Base-by-base conservation (phyloP, 2,888 invertebrate species). In the Hypercompe scribonia region DNA sequence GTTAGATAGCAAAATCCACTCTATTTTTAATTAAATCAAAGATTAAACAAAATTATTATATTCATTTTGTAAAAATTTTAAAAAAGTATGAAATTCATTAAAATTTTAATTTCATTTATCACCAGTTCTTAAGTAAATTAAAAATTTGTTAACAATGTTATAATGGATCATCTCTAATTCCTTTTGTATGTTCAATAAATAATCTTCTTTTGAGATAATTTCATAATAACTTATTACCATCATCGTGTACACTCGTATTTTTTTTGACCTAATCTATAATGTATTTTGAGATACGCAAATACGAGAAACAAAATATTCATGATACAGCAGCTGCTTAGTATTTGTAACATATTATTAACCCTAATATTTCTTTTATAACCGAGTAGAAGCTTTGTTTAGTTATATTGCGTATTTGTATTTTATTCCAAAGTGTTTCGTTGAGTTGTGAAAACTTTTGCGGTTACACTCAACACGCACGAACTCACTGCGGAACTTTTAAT, bases 381-480 rank as follows among this genome's bases (percentile, higher is more conserved):
- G 5, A 31, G 18, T 15, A 61, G 31, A 28, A 61, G 61, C 18
- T 61, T 61, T 18, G 31, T 31, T 31, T 28, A 31, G 61, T 31
- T 15, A 31, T 61, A 61, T 4, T 61, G 18, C 28, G 31, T 61
- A 61, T 61, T 61, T 61, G 28, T 61, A 31, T 61, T 31, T 31
- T 5, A 61, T 61, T 31, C 15, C 31, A 61, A 61, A 31, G 61
- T 61, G 33, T 68, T 50, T 10, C 50, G 4, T 3, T 46, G 15
- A 67, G 50, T 18, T 71, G 74, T 76, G 79, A 75, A 81, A 85
- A 85, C 79, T 86, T 88, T 83, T 81, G 86, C 71, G 84, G 85
- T 84, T 86, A 81, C 75, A 83, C 81, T 86, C 80, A 73, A 76
- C 84, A 86, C 84, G 86, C 84, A 87, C 79, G 68, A 79, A 75